Conservation (phyloP, 2,113 vertebrate genomes). For the Tapirus terrestris region DNA sequence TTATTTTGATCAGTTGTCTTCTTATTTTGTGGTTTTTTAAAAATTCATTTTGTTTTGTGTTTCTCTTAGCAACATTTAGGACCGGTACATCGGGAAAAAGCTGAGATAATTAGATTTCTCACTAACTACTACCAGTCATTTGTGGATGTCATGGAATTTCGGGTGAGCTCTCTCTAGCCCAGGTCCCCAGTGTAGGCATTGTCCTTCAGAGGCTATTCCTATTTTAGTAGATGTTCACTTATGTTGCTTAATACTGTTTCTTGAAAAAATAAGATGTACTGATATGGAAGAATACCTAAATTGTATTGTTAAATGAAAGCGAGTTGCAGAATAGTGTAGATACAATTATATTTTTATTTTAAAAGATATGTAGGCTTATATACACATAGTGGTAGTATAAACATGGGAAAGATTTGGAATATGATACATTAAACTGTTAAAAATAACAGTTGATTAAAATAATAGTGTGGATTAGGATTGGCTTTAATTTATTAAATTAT, state of each 20-base stretch:
- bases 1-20: constrained; percentile 33
- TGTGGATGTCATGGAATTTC: constrained; percentile 96
- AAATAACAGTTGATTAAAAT: background rate
- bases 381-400: background rate
- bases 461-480: background rate
- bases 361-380: background rate
- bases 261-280: background rate
- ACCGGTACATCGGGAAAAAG: constrained; percentile 92
- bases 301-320: constrained; percentile 35
- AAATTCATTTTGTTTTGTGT: constrained; percentile 20
- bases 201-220: background rate
- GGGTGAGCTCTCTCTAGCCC: constrained; percentile 86
- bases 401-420: background rate
- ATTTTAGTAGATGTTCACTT: background rate
- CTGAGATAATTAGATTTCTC: constrained; percentile 88
- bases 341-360: constrained; percentile 37
- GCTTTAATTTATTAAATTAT: background rate
- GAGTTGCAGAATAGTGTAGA: background rate
- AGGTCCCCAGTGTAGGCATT: background rate
- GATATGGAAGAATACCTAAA: background rate
- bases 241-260: background rate
- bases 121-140: constrained; percentile 92
- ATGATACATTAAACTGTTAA: constrained; percentile 24
- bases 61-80: constrained; percentile 91
- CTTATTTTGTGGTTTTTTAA: constrained; percentile 12